Percentiles rank a stretch among this genome's conserved stretches.
Conservation (phyloP, 2,888 invertebrate genomes). For the Syrphus vitripennis region DNA sequence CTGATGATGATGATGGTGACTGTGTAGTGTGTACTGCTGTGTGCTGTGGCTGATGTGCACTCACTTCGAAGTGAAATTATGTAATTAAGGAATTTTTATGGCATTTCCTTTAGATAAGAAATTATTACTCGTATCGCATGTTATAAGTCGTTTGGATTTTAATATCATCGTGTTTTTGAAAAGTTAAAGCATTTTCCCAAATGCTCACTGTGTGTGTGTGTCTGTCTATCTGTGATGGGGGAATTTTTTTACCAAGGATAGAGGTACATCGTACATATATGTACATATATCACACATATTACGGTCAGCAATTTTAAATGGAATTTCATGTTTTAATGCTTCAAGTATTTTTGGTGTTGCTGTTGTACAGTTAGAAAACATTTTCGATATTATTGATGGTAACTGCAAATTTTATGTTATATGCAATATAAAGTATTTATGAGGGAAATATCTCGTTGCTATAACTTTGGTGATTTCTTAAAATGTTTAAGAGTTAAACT, state of each 20-base stretch:
- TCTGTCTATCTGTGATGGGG: not conserved
- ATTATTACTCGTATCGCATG: constrained; percentile 15
- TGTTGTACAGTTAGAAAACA: not conserved
- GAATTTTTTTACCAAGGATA: not conserved
- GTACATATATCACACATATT: not conserved
- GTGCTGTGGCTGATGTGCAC: no score
- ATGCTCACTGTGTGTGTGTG: not conserved
- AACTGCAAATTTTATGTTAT: not conserved
- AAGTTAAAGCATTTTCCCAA: constrained; percentile 13
- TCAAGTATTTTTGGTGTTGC: no score
- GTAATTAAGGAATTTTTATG: constrained; percentile 68
- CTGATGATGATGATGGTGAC: not conserved
- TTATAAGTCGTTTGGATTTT: constrained; percentile 12
- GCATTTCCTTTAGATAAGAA: constrained; percentile 41
- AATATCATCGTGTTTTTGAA: not conserved
- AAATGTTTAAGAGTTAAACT: not conserved
- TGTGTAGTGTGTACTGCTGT: no score
- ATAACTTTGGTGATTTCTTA: no score
- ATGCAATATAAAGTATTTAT: not conserved
- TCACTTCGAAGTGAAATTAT: constrained; percentile 35
- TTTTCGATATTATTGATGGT: constrained; percentile 4
- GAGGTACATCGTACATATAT: not conserved
- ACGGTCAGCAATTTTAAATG: constrained; percentile 29
- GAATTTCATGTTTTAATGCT: constrained; percentile 2
- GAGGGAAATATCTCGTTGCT: no score